These are phyloP conservation scores for Eilema caniola DNA, from an alignment of 2,888 invertebrate genomes.

Conservation along the genomic window DNA sequence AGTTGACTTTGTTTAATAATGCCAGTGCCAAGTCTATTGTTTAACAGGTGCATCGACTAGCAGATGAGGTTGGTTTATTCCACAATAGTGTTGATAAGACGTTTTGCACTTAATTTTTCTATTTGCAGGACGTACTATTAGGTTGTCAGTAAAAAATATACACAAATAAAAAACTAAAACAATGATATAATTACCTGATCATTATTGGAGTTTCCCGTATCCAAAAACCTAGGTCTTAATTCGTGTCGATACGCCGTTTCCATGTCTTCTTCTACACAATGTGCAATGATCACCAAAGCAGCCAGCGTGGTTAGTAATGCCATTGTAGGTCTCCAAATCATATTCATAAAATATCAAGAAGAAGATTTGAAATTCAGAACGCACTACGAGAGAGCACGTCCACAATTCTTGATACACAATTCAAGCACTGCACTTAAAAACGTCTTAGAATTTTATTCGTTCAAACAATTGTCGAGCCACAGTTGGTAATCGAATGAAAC, in stretches of 20 bases:
- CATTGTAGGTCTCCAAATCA: slow-evolving; percentile 73
- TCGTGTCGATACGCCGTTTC: slow-evolving; percentile 68
- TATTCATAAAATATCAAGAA: slow-evolving; percentile 79
- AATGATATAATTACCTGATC: slow-evolving; percentile 69
- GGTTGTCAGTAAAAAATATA: not conserved
- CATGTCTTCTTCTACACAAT: slow-evolving; percentile 77
- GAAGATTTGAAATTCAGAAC: slow-evolving; percentile 44
- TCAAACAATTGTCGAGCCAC: slow-evolving; percentile 35
- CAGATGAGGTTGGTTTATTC: too few relatives aligned
- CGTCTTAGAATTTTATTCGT: slow-evolving; percentile 29
- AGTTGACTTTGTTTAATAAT: too few relatives aligned
- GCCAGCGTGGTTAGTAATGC: slow-evolving; percentile 81
- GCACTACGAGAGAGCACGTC: slow-evolving; percentile 47
- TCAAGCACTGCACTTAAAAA: slow-evolving; percentile 54
- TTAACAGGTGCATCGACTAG: too few relatives aligned
- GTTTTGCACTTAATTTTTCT: too few relatives aligned
- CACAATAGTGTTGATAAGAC: too few relatives aligned
- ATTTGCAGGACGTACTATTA: too few relatives aligned
- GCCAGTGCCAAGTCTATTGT: too few relatives aligned
- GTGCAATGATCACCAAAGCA: slow-evolving; percentile 81
- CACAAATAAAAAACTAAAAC: too few relatives aligned
- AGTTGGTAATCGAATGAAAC: slow-evolving; percentile 35
- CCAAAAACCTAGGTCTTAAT: slow-evolving; percentile 67
- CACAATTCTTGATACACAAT: slow-evolving; percentile 52
- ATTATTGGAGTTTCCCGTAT: slow-evolving; percentile 62